phyloP scores from a whole-genome alignment of 2,888 invertebrate genomes.

The Glyphotaelius pellucidus region DNA sequence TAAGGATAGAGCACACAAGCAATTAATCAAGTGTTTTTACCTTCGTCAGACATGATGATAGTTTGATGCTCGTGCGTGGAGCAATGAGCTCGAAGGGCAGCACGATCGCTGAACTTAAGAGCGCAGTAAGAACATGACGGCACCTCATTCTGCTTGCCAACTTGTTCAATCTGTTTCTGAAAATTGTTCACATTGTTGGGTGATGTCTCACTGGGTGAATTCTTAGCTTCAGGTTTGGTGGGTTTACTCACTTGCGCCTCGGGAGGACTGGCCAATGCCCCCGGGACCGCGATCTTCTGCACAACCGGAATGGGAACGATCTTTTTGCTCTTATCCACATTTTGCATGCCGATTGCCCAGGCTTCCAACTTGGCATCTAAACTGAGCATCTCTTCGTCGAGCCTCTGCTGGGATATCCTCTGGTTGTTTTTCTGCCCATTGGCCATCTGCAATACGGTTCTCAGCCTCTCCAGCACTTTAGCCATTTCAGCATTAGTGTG shows the following conservation, averaged over 20 bases:
- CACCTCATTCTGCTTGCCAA: conserved; percentile 67
- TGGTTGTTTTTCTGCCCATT: conserved; percentile 71
- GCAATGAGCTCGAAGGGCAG: conserved; percentile 78
- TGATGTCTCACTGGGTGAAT: conserved; percentile 66
- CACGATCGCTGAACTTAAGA: conserved; percentile 76
- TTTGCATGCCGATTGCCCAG: conserved; percentile 67
- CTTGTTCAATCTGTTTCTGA: conserved; percentile 65
- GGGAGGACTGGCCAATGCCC: conserved; percentile 36
- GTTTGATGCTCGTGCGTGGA: conserved; percentile 79
- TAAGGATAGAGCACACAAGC: background rate
- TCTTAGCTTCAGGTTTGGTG: conserved; percentile 65
- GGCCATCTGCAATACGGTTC: conserved; percentile 74
- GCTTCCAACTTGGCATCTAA: conserved; percentile 60
- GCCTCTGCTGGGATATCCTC: conserved; percentile 67
- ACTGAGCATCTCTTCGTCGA: conserved; percentile 62
- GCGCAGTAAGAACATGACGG: conserved; percentile 78
- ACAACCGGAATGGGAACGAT: conserved; percentile 31
- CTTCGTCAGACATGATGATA: conserved; percentile 84
- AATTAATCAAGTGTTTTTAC: conserved; percentile 66
- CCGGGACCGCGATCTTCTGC: conserved; percentile 51
- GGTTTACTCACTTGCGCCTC: conserved; percentile 49
- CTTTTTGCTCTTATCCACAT: conserved; percentile 54
- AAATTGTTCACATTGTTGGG: conserved; percentile 61
- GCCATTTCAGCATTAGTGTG: conserved; percentile 73
- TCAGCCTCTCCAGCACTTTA: conserved; percentile 76